Conservation (phyloP, 2,888 invertebrate species). For the Eupithecia exiguata region DNA sequence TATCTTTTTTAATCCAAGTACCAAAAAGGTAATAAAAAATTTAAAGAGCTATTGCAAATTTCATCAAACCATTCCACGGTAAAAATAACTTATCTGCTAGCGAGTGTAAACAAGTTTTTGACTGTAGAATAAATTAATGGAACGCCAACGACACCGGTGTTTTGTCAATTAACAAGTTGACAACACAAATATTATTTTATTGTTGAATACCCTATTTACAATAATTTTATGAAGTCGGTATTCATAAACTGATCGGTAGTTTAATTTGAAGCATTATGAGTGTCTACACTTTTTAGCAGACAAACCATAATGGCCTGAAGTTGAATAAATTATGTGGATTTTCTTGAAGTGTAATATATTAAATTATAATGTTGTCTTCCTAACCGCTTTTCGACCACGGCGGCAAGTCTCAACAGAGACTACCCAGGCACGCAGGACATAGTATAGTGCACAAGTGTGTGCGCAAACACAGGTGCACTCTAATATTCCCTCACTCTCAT, state of each 20-base stretch:
- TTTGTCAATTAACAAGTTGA: slow-evolving; percentile 26
- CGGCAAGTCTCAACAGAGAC: no score
- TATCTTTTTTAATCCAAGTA: not conserved
- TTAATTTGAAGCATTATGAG: not conserved
- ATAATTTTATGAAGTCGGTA: slow-evolving; percentile 9
- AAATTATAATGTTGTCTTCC: no score
- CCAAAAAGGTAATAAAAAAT: not conserved
- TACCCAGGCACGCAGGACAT: no score
- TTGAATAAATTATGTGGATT: not conserved
- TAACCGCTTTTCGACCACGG: no score
- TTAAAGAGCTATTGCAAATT: not conserved
- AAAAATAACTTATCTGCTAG: not conserved
- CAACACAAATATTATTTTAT: slow-evolving; percentile 4
- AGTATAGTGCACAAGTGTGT: no score
- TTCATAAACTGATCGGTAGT: not conserved
- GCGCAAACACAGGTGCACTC: no score
- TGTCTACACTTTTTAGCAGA: not conserved
- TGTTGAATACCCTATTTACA: slow-evolving; percentile 2
- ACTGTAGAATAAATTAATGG: slow-evolving; percentile 7
- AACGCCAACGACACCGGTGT: slow-evolving; percentile 15
- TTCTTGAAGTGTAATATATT: not conserved
- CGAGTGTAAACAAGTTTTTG: slow-evolving; percentile 14
- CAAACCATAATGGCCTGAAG: not conserved
- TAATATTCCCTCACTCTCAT: no score
- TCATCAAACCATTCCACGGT: not conserved